These are phyloP conservation scores for Rhabdophis nuchalis DNA, from an alignment of 2,797 vertebrate genomes.

Conservation along the genomic window DNA sequence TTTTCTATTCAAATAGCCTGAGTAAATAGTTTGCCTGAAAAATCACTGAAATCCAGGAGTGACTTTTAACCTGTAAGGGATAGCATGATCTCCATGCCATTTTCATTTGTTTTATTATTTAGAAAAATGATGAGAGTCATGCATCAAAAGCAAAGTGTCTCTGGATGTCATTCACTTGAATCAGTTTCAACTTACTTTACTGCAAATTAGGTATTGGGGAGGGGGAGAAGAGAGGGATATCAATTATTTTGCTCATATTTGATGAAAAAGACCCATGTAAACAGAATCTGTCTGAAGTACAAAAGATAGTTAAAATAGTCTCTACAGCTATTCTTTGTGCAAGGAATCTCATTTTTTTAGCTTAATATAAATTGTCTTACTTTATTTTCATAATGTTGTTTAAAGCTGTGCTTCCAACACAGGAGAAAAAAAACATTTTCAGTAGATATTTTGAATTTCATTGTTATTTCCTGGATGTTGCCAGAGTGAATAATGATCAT, in stretches of 20 bases:
- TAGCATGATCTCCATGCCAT: not conserved
- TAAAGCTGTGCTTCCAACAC: not conserved
- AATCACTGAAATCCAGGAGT: not conserved
- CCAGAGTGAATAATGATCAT: not conserved
- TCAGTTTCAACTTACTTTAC: not conserved
- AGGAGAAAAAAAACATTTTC: not conserved
- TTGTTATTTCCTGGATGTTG: not conserved
- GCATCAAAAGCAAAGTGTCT: not conserved
- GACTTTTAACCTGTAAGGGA: not conserved
- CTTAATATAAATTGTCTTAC: not conserved
- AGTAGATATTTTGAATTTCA: not conserved
- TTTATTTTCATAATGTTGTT: not conserved
- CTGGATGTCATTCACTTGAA: not conserved
- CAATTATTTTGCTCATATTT: not conserved
- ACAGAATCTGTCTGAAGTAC: not conserved
- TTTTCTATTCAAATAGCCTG: not conserved
- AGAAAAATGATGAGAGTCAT: not conserved
- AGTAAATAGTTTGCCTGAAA: not conserved
- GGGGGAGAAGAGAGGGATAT: not conserved
- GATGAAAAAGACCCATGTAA: not conserved
- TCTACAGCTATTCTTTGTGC: not conserved
- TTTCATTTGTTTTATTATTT: not conserved
- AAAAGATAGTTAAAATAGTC: not conserved
- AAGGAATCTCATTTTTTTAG: not conserved
- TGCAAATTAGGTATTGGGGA: not conserved